phyloP scores from a whole-genome alignment of 1,140 invertebrate species.

The Rhyzopertha dominica region DNA sequence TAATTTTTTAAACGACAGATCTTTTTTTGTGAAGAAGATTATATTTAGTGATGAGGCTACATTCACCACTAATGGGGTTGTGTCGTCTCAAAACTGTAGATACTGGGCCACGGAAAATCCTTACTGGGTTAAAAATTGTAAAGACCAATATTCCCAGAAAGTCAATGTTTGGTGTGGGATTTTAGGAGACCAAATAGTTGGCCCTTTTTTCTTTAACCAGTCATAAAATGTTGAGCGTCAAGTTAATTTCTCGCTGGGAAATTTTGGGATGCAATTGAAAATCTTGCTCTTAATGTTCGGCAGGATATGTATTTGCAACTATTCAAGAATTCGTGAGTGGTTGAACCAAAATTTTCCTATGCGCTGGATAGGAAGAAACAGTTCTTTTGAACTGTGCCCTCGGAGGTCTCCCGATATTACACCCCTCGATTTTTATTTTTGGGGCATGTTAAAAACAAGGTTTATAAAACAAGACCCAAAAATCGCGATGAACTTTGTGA shows the following conservation, averaged over 20 bases:
- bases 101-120: conserved; percentile 10
- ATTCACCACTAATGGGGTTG: conserved; percentile 6
- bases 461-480: conserved; percentile 15
- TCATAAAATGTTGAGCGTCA: conserved; percentile 2
- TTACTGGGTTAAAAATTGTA: conserved; percentile 11
- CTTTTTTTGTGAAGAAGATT: no score
- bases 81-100: conserved; percentile 5
- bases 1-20: no score
- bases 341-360: conserved; percentile 15
- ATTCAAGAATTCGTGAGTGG: conserved; percentile 15
- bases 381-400: conserved; percentile 14
- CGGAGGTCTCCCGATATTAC: conserved; percentile 14
- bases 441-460: conserved; percentile 8
- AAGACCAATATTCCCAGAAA: conserved; percentile 19
- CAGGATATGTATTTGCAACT: conserved; percentile 17
- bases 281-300: conserved; percentile 18
- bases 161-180: conserved; percentile 17
- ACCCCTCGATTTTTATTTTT: conserved; percentile 15
- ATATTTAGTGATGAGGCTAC: no score
- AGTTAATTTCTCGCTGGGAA: conserved; percentile 13
- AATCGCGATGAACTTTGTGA: conserved; percentile 11
- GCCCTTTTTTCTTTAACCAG: conserved; percentile 15
- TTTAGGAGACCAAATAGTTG: conserved; percentile 17
- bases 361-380: conserved; percentile 17
- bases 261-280: conserved; percentile 15